Base-by-base conservation (phyloP, 1,140 invertebrate species). In the Mactra quadrangularis region DNA sequence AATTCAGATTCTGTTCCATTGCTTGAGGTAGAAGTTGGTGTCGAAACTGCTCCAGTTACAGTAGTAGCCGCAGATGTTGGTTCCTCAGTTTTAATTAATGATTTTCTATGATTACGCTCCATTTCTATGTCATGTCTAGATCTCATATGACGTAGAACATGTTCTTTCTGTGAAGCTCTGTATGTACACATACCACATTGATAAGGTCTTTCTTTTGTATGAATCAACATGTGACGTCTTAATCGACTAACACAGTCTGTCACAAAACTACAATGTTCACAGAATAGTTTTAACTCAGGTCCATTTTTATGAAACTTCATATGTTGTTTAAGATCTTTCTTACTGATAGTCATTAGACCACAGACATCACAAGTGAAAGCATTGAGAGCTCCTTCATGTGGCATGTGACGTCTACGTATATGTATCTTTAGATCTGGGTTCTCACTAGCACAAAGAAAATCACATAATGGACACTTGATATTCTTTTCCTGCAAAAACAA, bases 221-320 rank as follows among this genome's bases (percentile, higher is more conserved):
- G 92, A 35, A 89, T 91, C n/a, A 90, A 84, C 50, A 88, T 70
- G 75, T 93, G 92, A 3, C 92, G 86, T 22, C 85, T 86, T 19
- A 93, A 79, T 17, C 92, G 88, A 83, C 92, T 93, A 64, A 91
- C 86, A 81, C 90, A 91, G 83, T 92, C 91, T 15, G 92, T 93
- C 6, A 93, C 91, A 88, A 93, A 93, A 75, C 90, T 91, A 79
- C 92, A 93, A 50, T 88, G 76, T 31, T 91, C 88, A 86, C 92
- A 93, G 83, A 91, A 93, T 15, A 93, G 84, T 66, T 93, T 93
- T 29, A 93, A 75, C 64, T 93, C 92, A 9, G 92, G 91, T 0
- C 91, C 91, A n/a, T 89, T 86, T 55, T 78, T 87, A 79, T 93
- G 92, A 71, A 93, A 92, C 77, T 93, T 93, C 85, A 89, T 86